Base-by-base conservation (phyloP, 2,797 vertebrate genomes). In the Gorsachius magnificus region DNA sequence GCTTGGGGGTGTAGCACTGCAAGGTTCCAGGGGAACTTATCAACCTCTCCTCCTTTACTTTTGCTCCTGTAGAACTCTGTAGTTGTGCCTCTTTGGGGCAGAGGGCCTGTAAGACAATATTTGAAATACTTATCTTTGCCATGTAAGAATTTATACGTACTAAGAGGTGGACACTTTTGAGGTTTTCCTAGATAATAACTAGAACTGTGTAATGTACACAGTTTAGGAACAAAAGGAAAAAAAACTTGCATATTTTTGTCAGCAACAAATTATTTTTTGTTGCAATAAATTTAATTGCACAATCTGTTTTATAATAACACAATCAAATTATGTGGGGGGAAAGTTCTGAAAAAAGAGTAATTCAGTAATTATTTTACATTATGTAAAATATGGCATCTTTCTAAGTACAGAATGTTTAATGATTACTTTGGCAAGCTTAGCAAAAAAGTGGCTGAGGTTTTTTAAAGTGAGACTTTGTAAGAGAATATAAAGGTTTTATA, bases 401-500 rank as follows among this genome's bases (percentile, higher is more conserved):
- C 63, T 76, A 58, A 84, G 15, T 66, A 70, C 45, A 58, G 21
- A 56, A 17, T 50, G 18, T 83, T 96, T 94, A 90, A 87, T 77
- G 66, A 26, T 63, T 38, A 24, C 41, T 84, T 93, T 45, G 45
- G 38, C 82, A 66, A 70, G 45, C 64, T 70, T 63, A 87, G 45
- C 8, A 58, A 45, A 80, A 65, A 48, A 75, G 43, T 63, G 35
- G 8, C 48, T 79, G 71, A 46, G 5, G 20, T 80, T 56, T 89
- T 68, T 72, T 46, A 2, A 94, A 96, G 56, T 77, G 66, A 82
- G 74, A 65, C 17, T 94, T 95, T 88, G 90, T 41, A 89, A 81
- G 48, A 79, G 83, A 95, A 56, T 68, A 83, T 94, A 95, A 96
- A 96, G 81, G 50, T 86, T 95, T 97, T 96, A 91, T 87, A 68